phyloP scores from a whole-genome alignment of 2,113 vertebrate genomes.

The Herpailurus yagouaroundi region DNA sequence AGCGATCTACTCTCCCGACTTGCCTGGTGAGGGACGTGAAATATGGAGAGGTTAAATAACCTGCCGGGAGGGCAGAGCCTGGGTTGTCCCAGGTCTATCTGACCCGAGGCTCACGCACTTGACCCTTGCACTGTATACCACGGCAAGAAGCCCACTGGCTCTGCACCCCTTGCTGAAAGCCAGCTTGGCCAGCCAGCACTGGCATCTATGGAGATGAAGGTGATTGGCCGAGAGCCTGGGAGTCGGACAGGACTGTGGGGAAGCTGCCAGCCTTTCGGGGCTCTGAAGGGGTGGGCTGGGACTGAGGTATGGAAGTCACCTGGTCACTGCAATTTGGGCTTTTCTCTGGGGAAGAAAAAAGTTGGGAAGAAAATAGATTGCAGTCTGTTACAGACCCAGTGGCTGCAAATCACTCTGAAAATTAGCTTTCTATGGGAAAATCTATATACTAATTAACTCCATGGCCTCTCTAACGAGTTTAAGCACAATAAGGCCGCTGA shows the following conservation, averaged over 20 bases:
- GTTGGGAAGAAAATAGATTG: constrained; percentile 76
- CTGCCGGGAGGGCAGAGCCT: neutral
- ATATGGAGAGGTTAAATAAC: neutral
- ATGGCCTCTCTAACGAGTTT: constrained; percentile 83
- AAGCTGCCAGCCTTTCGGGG: neutral
- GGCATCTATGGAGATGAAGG: neutral
- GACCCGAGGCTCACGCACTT: neutral
- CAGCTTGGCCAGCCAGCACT: neutral
- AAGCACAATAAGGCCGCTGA: constrained; percentile 81
- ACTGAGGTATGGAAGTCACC: constrained; percentile 14
- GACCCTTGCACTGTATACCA: neutral
- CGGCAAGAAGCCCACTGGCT: rapidly evolving
- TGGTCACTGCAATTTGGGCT: constrained; percentile 67
- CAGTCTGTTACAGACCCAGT: constrained; percentile 76
- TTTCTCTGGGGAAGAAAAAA: constrained; percentile 57
- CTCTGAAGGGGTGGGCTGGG: neutral
- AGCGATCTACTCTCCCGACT: neutral
- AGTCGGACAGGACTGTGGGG: neutral
- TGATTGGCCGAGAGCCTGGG: neutral
- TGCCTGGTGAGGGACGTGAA: neutral
- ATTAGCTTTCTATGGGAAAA: constrained; percentile 84
- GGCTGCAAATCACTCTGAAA: constrained; percentile 82
- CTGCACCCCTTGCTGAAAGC: neutral
- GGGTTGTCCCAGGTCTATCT: neutral
- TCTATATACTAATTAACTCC: constrained; percentile 84